Evolutionary conservation across 35 echinoderm and acorn worm species (phyloP).

Genomic region (Apostichopus japonicus): DNA sequence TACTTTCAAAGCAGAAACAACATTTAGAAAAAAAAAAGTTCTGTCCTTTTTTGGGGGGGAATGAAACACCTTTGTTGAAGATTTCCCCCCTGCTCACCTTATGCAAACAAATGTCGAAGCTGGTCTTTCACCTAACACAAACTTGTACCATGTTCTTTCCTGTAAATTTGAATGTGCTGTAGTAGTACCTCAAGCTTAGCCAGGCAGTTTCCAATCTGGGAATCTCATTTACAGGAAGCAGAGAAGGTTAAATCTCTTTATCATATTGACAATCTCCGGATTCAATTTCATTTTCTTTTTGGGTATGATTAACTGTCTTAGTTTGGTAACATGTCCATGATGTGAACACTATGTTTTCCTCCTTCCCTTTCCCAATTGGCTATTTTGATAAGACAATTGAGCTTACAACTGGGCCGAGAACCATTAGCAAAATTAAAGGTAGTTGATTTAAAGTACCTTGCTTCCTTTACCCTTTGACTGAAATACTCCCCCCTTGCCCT

Average conservation of each 20-base stretch:
- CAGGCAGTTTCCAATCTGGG: background rate
- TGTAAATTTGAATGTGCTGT: background rate
- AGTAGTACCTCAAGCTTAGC: background rate
- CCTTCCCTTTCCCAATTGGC: background rate
- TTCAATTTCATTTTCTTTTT: slow-evolving; percentile 12
- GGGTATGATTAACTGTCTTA: slow-evolving; percentile 23
- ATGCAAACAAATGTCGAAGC: background rate
- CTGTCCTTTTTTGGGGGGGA: no score
- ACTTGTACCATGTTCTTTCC: background rate
- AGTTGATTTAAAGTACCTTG: slow-evolving; percentile 39
- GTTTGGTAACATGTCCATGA: background rate
- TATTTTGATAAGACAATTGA: slow-evolving; percentile 49
- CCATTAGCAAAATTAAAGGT: slow-evolving; percentile 47
- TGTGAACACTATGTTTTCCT: background rate
- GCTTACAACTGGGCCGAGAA: slow-evolving; percentile 41
- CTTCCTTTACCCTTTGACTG: background rate
- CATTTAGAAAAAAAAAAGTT: no score
- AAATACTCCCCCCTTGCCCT: slow-evolving; percentile 24
- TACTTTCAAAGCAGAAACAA: no score
- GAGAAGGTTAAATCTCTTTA: slow-evolving; percentile 30
- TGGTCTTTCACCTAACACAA: slow-evolving; percentile 8
- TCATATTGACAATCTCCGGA: background rate
- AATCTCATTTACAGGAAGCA: background rate
- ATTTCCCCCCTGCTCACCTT: background rate
- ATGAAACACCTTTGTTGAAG: no score